A percentile compares a stretch with the other conserved stretches of the same genome.
Evolutionary conservation across 2,113 vertebrate species (phyloP).

Genomic region (Neotragus moschatus): DNA sequence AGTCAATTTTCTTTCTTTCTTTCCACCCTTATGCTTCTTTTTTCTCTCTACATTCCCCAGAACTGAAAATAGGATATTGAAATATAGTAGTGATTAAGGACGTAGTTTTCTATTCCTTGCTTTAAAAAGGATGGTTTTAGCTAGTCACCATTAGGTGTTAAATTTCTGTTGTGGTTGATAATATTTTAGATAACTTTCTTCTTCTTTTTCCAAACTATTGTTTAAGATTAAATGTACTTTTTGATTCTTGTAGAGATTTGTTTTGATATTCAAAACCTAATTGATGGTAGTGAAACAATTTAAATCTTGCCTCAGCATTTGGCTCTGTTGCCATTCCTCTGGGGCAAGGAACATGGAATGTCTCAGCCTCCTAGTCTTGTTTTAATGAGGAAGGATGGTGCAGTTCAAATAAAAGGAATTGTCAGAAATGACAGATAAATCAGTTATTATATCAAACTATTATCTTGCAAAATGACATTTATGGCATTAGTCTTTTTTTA

Average conservation of each 20-base stretch:
- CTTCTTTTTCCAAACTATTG: not conserved
- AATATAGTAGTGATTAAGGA: not conserved
- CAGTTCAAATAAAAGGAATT: not conserved
- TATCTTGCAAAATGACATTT: not conserved
- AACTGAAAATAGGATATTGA: not conserved
- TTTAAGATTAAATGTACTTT: not conserved
- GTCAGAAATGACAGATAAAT: not conserved
- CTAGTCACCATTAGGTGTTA: not conserved
- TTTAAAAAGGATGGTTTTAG: not conserved
- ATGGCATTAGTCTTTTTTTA: not conserved
- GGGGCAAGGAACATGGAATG: not conserved
- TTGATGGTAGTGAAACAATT: not conserved
- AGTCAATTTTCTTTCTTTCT: not conserved
- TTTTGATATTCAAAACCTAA: not conserved
- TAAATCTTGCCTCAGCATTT: not conserved
- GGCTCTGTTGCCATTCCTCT: not conserved
- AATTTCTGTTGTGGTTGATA: not conserved
- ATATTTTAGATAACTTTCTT: not conserved
- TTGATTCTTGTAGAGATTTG: not conserved
- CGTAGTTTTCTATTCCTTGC: not conserved
- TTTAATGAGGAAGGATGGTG: not conserved
- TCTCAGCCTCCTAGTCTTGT: not conserved
- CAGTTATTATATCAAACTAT: not conserved
- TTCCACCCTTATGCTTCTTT: not conserved
- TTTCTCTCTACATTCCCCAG: not conserved